Base-by-base conservation (phyloP, 2,797 vertebrate species). In the Lindbergichthys nudifrons region DNA sequence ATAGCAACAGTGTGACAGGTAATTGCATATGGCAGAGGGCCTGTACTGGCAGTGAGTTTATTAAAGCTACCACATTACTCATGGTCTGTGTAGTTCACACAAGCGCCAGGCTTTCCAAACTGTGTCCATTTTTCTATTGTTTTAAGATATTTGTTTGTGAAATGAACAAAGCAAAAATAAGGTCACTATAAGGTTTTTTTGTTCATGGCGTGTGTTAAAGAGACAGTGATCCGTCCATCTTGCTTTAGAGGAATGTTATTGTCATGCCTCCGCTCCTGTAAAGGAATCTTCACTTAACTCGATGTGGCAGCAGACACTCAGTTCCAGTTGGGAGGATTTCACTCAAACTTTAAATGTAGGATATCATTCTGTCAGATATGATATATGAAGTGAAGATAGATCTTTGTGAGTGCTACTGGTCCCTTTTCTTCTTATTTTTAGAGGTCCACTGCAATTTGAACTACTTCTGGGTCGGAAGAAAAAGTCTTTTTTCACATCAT, bases 311-410 rank as follows among this genome's bases (percentile, higher is more conserved):
- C 52, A 81, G 72, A 81, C 81, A 76, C 82, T 78, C 77, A 77
- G 75, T 65, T 91, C 70, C 75, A 90, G 83, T 91, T 80, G 84
- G 87, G 83, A 83, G 75, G 82, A 88, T 79, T 90, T 90, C 90
- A 87, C 80, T 84, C 85, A 86, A 87, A 89, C 79, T 91, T 88
- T 90, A 92, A 91, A 89, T 82, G 86, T 52, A 87, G 88, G 88
- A 94, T 91, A 90, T 92, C 86, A 85, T 80, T 82, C 74, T 89
- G 91, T 92, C 91, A 88, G 78, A 78, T 90, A 57, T 89, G 90
- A 94, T 89, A 80, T 87, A 94, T 89, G 91, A 92, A 65, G 87
- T 88, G 81, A 64, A 77, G 80, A 83, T 76, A 69, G 83, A 87
- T 73, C 48, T 8, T 54, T 59, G 53, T 47, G 81, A 89, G 71